A percentile compares a stretch with the other conserved stretches of the same genome.
phyloP scores from a whole-genome alignment of 1,140 invertebrate species.

The Lepidostoma basale region DNA sequence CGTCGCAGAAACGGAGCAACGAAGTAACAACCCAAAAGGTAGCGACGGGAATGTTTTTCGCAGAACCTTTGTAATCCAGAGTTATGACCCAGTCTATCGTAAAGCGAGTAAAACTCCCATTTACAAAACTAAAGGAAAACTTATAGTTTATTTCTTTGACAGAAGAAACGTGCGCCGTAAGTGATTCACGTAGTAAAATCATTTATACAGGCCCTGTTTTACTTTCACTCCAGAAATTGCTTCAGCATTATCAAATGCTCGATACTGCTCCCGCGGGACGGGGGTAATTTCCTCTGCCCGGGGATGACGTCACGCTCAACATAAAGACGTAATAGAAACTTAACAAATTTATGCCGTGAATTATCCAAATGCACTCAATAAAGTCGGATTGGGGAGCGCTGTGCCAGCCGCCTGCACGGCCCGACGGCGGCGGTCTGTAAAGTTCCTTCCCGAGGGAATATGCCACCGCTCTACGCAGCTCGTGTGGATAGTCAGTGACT shows the following conservation, averaged over 20 bases:
- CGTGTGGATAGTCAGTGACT: background rate
- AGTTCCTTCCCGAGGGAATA: constrained; percentile 19
- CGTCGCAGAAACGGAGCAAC: too few relatives aligned
- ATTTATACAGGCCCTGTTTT: constrained; percentile 12
- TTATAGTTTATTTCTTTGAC: too few relatives aligned
- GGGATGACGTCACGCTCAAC: constrained; percentile 31
- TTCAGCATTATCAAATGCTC: constrained; percentile 36
- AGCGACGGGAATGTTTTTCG: too few relatives aligned
- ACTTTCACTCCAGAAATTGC: constrained; percentile 12
- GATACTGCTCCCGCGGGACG: constrained; percentile 25
- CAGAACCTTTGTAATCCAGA: too few relatives aligned
- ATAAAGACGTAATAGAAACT: constrained; percentile 38
- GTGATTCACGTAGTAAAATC: constrained; percentile 15
- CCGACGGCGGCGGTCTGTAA: constrained; percentile 4
- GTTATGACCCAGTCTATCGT: too few relatives aligned
- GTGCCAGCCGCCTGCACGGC: background rate
- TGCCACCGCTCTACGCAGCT: background rate
- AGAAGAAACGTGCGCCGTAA: background rate
- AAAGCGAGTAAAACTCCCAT: too few relatives aligned
- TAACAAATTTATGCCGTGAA: constrained; percentile 41
- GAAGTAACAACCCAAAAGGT: too few relatives aligned
- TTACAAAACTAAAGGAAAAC: too few relatives aligned
- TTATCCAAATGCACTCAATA: constrained; percentile 39
- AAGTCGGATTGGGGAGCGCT: constrained; percentile 7
- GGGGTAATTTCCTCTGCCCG: constrained; percentile 10